Percentiles rank a stretch among this genome's conserved stretches.
Evolutionary conservation across 2,113 vertebrate species (phyloP).

Genomic region (Myotis brandtii): DNA sequence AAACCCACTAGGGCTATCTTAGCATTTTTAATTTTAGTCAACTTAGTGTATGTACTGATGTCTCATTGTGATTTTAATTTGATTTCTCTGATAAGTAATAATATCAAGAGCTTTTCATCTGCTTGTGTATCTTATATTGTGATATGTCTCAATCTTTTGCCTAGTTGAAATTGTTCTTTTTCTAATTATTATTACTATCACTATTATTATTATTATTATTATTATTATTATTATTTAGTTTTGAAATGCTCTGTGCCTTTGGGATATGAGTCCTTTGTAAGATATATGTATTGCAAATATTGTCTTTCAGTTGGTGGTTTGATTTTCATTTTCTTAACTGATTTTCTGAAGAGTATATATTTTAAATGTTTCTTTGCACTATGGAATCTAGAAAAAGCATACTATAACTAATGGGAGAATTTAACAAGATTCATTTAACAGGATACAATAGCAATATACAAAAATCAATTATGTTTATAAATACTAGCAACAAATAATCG

Average conservation of each 20-base stretch:
- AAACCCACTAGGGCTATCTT: too few relatives aligned
- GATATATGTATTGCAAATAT: not conserved
- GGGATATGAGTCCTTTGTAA: not conserved
- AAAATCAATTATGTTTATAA: not conserved
- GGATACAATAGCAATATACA: not conserved
- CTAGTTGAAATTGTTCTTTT: not conserved
- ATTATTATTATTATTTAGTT: not conserved
- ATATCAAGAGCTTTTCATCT: not conserved
- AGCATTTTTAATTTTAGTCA: not conserved
- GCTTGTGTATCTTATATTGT: not conserved
- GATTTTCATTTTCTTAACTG: not conserved
- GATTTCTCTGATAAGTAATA: not conserved
- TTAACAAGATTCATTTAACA: not conserved
- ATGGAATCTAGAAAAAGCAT: not conserved
- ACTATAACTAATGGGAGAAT: not conserved
- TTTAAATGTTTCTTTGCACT: not conserved
- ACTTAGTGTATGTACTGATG: not conserved
- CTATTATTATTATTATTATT: not conserved
- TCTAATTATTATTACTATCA: not conserved
- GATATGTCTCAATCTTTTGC: not conserved
- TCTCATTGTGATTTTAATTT: conserved; percentile 27
- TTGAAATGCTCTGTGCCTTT: not conserved
- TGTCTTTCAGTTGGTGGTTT: not conserved
- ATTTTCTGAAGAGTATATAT: not conserved
- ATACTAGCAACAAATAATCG: not conserved